Evolutionary conservation across 2,888 invertebrate genomes (phyloP).

Genomic region (Trichopria drosophilae): DNA sequence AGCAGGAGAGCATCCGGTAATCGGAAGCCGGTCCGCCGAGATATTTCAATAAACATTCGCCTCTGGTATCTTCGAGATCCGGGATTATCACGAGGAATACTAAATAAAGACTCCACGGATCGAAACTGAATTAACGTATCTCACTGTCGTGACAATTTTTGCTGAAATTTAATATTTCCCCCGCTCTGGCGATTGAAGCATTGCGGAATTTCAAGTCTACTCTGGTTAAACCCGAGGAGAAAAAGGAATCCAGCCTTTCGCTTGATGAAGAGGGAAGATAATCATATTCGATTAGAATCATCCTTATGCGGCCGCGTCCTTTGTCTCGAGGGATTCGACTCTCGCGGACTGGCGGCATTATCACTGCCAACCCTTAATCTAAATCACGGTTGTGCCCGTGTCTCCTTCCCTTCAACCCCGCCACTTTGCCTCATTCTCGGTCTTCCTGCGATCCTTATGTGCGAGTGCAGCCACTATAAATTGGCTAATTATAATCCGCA

Average conservation of each 20-base stretch:
- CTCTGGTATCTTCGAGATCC: too few species aligned
- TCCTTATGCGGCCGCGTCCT: constrained; percentile 45
- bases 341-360: constrained; percentile 40
- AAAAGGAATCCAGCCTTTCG: constrained; percentile 28
- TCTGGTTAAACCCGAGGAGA: too few species aligned
- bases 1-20: too few species aligned
- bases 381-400: constrained; percentile 46
- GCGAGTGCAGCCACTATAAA: constrained; percentile 48
- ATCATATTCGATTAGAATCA: constrained; percentile 55
- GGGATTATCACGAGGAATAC: too few species aligned
- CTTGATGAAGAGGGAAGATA: constrained; percentile 49
- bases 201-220: too few species aligned
- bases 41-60: too few species aligned
- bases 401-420: constrained; percentile 24
- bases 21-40: too few species aligned
- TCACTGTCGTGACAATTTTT: too few species aligned
- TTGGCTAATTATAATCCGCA: constrained; percentile 56
- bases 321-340: constrained; percentile 42
- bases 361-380: constrained; percentile 44
- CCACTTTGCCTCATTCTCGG: not conserved
- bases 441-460: constrained; percentile 25
- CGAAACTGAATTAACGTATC: too few species aligned
- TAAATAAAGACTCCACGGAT: too few species aligned
- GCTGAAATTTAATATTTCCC: too few species aligned
- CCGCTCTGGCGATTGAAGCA: too few species aligned